phyloP scores from a whole-genome alignment of 1,140 invertebrate genomes.

The Meloidogyne floridensis region DNA sequence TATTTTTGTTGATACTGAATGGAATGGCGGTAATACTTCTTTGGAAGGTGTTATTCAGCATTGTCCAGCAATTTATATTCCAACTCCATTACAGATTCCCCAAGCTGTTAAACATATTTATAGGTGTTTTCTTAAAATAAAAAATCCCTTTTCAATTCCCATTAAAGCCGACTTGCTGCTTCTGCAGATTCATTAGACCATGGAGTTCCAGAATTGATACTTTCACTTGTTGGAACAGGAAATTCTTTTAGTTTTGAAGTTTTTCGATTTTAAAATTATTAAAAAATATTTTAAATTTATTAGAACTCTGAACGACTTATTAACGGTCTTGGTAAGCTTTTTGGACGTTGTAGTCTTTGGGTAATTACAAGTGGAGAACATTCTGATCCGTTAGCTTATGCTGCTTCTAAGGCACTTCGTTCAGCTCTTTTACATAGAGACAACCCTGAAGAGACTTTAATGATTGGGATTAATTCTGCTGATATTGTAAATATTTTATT shows the following conservation, averaged over 20 bases:
- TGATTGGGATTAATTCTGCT: constrained; percentile 37
- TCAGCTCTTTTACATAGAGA: constrained; percentile 38
- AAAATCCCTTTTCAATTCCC: not conserved
- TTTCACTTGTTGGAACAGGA: constrained; percentile 58
- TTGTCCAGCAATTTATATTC: constrained; percentile 33
- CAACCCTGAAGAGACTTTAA: constrained; percentile 33
- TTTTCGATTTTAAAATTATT: constrained; percentile 10
- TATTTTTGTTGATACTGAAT: constrained; percentile 32
- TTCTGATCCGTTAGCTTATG: constrained; percentile 44
- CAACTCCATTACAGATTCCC: constrained; percentile 23
- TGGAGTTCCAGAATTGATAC: constrained; percentile 57
- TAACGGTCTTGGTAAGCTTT: constrained; percentile 35
- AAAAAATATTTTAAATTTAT: not conserved
- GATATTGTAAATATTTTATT: constrained; percentile 29
- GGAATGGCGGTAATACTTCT: constrained; percentile 21
- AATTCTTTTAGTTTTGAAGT: constrained; percentile 53
- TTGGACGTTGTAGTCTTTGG: constrained; percentile 48
- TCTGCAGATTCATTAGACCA: constrained; percentile 34
- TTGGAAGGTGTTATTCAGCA: constrained; percentile 21
- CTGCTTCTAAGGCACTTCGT: constrained; percentile 33
- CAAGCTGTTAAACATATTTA: constrained; percentile 39
- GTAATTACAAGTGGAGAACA: constrained; percentile 51
- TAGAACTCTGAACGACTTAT: constrained; percentile 33
- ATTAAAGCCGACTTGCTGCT: constrained; percentile 28
- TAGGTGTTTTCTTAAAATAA: constrained; percentile 14